These are phyloP conservation scores for Rana temporaria DNA, from an alignment of 2,113 vertebrate species.

Conservation along the genomic window DNA sequence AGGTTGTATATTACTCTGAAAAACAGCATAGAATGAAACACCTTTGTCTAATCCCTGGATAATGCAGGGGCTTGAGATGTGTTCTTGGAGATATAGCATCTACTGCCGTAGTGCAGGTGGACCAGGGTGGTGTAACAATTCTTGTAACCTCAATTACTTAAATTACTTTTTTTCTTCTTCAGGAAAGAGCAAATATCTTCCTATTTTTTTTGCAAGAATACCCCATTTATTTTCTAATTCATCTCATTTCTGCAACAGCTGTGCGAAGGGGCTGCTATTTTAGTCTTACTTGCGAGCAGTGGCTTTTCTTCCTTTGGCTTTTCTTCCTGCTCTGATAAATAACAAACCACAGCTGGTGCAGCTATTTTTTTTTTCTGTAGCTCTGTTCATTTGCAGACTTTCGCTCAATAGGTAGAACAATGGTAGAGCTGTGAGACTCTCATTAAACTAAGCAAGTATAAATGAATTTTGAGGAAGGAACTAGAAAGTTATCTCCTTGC, in stretches of 20 bases:
- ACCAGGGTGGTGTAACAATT: not conserved
- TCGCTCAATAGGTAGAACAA: conserved; percentile 54
- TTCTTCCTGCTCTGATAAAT: conserved; percentile 58
- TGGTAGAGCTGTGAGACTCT: conserved; percentile 20
- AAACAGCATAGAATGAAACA: not conserved
- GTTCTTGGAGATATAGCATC: not conserved
- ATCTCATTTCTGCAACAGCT: conserved; percentile 53
- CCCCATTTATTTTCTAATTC: conserved; percentile 47
- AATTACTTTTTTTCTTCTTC: conserved; percentile 11
- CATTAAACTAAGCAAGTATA: conserved; percentile 36
- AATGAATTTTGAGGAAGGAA: conserved; percentile 7
- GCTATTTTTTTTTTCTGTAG: conserved; percentile 41
- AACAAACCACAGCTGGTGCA: conserved; percentile 57
- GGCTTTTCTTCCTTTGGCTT: conserved; percentile 53
- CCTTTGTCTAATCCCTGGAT: not conserved
- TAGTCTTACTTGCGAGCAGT: conserved; percentile 51
- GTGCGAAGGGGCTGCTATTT: conserved; percentile 55
- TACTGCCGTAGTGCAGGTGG: not conserved
- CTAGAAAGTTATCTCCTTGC: conserved; percentile 6
- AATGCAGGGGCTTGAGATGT: not conserved
- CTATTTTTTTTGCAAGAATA: conserved; percentile 33
- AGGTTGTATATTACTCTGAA: not conserved
- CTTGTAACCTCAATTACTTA: conserved; percentile 10
- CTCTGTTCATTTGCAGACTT: conserved; percentile 47
- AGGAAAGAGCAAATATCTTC: conserved; percentile 28